Evolutionary conservation across 2,888 invertebrate genomes (phyloP).

Genomic region (Embidobia sp.): DNA sequence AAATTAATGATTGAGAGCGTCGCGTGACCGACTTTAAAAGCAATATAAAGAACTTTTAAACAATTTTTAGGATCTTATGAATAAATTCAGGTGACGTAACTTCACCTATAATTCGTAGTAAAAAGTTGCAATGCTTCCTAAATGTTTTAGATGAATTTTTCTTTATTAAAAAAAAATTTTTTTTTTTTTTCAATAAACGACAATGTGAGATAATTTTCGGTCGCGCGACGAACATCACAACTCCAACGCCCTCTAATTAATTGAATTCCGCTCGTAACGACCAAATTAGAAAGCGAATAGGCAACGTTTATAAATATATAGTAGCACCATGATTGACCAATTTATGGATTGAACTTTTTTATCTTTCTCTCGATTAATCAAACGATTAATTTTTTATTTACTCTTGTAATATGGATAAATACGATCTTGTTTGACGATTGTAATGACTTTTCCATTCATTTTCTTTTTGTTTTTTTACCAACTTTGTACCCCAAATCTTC

Average conservation of each 20-base stretch:
- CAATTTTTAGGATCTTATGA: no score
- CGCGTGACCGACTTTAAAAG: conserved; percentile 23
- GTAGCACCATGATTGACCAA: conserved; percentile 60
- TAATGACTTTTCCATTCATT: no score
- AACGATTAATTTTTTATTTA: conserved; percentile 48
- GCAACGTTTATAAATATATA: conserved; percentile 62
- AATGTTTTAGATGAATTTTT: background rate
- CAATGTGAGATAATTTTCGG: conserved; percentile 3
- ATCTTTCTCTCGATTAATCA: conserved; percentile 21
- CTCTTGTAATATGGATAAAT: conserved; percentile 50
- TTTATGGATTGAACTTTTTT: conserved; percentile 25
- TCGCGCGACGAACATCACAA: conserved; percentile 37
- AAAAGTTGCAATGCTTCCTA: no score
- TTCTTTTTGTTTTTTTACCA: no score
- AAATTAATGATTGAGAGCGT: conserved; percentile 28
- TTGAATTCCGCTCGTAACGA: conserved; percentile 61
- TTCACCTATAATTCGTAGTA: no score
- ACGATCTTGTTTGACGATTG: conserved; percentile 53
- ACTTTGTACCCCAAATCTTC: conserved; percentile 48
- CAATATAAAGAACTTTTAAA: no score
- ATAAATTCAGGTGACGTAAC: no score
- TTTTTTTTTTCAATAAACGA: no score
- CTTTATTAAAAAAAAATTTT: no score
- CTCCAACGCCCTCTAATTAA: conserved; percentile 52
- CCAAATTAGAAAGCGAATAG: conserved; percentile 64